Base-by-base conservation (phyloP, 2,113 vertebrate genomes). In the Glaucidium brasilianum region DNA sequence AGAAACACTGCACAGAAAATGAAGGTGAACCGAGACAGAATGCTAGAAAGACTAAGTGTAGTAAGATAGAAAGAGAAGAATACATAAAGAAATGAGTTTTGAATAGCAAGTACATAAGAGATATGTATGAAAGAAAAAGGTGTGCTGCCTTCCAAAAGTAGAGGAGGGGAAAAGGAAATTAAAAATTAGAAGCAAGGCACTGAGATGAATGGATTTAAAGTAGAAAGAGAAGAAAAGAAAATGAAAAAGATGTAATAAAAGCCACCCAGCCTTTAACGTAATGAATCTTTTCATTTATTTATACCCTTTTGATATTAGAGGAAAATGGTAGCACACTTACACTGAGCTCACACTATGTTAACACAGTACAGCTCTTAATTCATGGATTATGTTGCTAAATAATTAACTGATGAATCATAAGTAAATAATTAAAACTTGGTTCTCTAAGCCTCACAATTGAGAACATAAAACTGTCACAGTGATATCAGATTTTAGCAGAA, bases 161-260 rank as follows among this genome's bases (percentile, higher is more conserved):
- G 34, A 82, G 23, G 18, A 93, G 21, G n/a, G 6, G 37, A 35
- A 85, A 92, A 93, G 58, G 72, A 96, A 95, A 95, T 94, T 85
- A 95, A 93, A 93, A 94, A 90, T 94, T 92, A 90, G 66, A 83
- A 93, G 37, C 27, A 91, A 91, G 26, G 21, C 49, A 82, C 39
- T 26, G 55, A 92, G 58, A 87, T 85, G 2, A 85, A 92, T 69
- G 58, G 43, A 64, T 81, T n/a, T 92, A 29, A 91, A 73, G 35
- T 63, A 82, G 39, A 75, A 92, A 74, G 13, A 63, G 20, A 91
- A 84, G 43, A 76, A 60, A 93, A 83, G 53, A 71, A 76, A 78
- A 85, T 55, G 11, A 43, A 86, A 68, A 84, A 94, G 16, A 63
- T 35, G 26, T 18, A 88, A 93, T 87, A 92, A 94, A 95, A 96